A percentile compares a stretch with the other conserved stretches of the same genome.
phyloP scores from a whole-genome alignment of 1,140 invertebrate species.

The Diplogasteroides magnus region DNA sequence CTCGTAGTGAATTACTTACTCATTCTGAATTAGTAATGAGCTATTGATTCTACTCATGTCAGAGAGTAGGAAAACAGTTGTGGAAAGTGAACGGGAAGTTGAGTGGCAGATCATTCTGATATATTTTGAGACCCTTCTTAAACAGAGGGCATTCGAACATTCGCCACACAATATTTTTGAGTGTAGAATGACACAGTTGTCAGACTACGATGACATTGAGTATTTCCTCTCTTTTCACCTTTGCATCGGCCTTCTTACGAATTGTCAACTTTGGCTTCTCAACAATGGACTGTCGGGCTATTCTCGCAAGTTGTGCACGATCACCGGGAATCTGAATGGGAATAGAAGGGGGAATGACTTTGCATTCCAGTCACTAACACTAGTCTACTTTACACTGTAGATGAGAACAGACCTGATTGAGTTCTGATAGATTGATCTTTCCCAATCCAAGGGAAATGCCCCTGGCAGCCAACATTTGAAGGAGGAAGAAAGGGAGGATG shows the following conservation, averaged over 20 bases:
- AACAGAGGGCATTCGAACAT: no score
- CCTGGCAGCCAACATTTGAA: conserved; percentile 45
- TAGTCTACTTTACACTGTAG: not conserved
- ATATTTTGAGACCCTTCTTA: no score
- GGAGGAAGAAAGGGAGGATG: not conserved
- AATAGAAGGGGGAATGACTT: not conserved
- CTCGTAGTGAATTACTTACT: no score
- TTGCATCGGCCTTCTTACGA: conserved; percentile 46
- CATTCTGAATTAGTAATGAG: no score
- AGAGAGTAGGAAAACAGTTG: no score
- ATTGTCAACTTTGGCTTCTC: conserved; percentile 33
- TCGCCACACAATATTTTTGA: no score
- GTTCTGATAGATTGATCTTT: conserved; percentile 49
- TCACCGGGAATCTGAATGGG: not conserved
- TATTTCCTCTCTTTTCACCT: no score
- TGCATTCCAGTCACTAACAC: conserved; percentile 3
- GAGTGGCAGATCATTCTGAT: no score
- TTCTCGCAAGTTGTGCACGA: not conserved
- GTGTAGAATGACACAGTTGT: no score
- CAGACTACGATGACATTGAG: no score
- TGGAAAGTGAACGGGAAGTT: no score
- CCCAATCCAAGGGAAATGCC: conserved; percentile 47
- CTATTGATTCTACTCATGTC: no score
- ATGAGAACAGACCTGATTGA: conserved; percentile 38
- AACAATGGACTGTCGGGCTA: not conserved